Conservation (phyloP, 1,140 invertebrate genomes). For the Drosophila lacertosa region DNA sequence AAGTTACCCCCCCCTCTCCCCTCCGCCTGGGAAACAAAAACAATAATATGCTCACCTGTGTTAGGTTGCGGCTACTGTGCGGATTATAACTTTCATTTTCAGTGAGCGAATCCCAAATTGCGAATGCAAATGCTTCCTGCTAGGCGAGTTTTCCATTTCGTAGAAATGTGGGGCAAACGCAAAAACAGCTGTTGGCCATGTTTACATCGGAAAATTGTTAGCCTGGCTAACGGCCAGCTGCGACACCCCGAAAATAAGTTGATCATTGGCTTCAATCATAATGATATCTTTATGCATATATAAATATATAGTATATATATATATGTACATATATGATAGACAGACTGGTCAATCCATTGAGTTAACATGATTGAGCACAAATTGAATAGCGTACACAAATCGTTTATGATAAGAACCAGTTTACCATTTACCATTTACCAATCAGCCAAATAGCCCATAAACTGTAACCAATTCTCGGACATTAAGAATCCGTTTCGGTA, state of each 20-base stretch:
- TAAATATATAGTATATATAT: no score
- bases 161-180: conserved; percentile 60
- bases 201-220: not conserved
- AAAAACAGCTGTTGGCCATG: conserved; percentile 3
- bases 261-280: conserved; percentile 1
- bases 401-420: conserved; percentile 66
- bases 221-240: no score
- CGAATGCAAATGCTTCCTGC: conserved; percentile 78
- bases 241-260: not conserved
- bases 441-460: conserved; percentile 11
- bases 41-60: conserved; percentile 30
- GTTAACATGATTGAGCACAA: conserved; percentile 48
- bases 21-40: no score
- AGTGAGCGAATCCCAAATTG: conserved; percentile 53
- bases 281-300: conserved; percentile 3
- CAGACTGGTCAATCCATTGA: conserved; percentile 19
- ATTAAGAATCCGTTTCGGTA: conserved; percentile 40
- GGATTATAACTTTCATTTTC: conserved; percentile 78
- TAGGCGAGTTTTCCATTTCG: conserved; percentile 65
- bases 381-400: conserved; percentile 45
- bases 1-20: no score
- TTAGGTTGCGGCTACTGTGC: conserved; percentile 20
- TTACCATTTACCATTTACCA: conserved; percentile 13
- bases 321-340: not conserved
- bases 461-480: conserved; percentile 32